These are phyloP conservation scores for Glandiceps talaboti DNA, from an alignment of 53 echinoderm and acorn worm species.

Conservation along the genomic window DNA sequence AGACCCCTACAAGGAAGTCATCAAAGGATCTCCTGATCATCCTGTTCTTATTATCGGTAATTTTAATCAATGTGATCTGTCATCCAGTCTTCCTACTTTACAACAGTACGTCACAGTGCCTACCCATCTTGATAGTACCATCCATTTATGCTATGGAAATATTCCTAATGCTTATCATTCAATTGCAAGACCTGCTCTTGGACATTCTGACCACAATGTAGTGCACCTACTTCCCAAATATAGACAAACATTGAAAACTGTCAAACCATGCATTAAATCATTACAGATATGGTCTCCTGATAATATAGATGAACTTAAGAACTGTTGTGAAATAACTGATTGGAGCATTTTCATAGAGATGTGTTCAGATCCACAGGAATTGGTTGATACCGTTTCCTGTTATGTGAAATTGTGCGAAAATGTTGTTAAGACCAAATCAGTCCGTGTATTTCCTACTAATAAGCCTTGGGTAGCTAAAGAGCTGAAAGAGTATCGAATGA, in stretches of 20 bases:
- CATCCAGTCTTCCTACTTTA: not conserved
- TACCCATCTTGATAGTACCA: not conserved
- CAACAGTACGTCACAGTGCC: not conserved
- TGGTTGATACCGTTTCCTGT: not conserved
- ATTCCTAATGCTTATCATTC: not conserved
- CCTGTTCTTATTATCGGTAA: not conserved
- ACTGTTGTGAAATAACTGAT: not conserved
- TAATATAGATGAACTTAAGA: not conserved
- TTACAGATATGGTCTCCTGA: slow-evolving; percentile 1
- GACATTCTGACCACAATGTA: slow-evolving; percentile 4
- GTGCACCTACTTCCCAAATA: slow-evolving; percentile 7
- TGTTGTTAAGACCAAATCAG: slow-evolving; percentile 1
- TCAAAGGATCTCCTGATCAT: not conserved
- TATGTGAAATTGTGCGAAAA: slow-evolving; percentile 7
- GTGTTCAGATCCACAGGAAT: not conserved
- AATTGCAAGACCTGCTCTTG: not conserved
- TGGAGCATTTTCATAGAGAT: not conserved
- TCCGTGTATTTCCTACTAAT: not conserved
- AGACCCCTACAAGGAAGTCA: not conserved
- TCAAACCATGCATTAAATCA: not conserved
- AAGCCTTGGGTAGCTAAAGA: not conserved
- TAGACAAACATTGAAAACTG: slow-evolving; percentile 1
- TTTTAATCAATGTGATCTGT: not conserved
- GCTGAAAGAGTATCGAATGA: not conserved
- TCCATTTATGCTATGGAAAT: not conserved